Base-by-base conservation (phyloP, 1,140 invertebrate genomes). In the Drosophila seguyi region DNA sequence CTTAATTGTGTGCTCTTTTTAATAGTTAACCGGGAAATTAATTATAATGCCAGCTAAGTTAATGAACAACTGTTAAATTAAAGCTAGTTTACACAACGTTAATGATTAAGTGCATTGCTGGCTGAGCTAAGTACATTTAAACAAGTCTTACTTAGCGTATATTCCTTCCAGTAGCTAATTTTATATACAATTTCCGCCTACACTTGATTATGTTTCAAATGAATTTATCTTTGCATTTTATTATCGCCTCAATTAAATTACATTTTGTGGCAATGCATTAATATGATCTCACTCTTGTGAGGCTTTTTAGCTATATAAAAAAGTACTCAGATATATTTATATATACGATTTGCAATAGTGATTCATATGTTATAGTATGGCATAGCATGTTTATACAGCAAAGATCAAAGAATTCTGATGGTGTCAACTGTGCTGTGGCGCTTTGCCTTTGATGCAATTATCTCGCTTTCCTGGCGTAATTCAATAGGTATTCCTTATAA, bases 391-490 rank as follows among this genome's bases (percentile, higher is more conserved):
- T 56, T 61, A 68, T 47, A 60, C 25, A 62, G 27, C 29, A 50
- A 53, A 75, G 45, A 80, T 80, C 53, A 63, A 63, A 56, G 50
- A 39, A 68, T 55, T 53, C 18, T 38, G 41, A 39, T 41, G 27
- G n/a, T 41, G 39, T 18, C 39, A 41, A 41, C 18, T 52, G 59
- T 25, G 36, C 55, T 57, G 63, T 44, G 45, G 55, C 74, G 41
- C 50, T 44, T 36, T 25, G 39, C 56, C 36, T 79, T 60, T 82
- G 67, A 82, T 65, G 36, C 44, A 82, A 82, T 74, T 78, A 82
- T 62, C 29, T 59, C 36, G 52, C 31, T 45, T 59, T 44, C 39
- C 20, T 44, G n/a, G 6, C 39, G 57, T 74, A 74, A 74, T 67
- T 79, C 18, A 45, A 80, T 57, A 48, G 14, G 13, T 39, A 31